Evolutionary conservation across 30 jellyfish, hydroid and myxozoan genomes (phyloP).

Genomic region (Aurelia aurita complex sp. Pacific): DNA sequence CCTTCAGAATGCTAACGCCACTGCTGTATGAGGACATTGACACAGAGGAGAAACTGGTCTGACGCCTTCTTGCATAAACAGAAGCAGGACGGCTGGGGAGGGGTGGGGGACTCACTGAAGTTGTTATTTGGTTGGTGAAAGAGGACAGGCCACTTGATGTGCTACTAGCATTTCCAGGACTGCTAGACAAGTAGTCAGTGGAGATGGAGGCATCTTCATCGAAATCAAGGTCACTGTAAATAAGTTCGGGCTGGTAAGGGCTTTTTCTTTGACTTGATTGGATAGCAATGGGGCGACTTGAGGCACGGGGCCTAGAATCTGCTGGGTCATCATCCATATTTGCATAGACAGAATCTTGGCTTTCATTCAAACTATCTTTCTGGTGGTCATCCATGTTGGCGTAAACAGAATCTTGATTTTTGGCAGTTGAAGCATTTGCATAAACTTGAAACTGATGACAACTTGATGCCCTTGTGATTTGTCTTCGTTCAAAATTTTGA

Average conservation of each 20-base stretch:
- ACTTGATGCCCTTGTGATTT: constrained; percentile 44
- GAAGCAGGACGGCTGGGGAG: constrained; percentile 77
- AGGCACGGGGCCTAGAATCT: constrained; percentile 52
- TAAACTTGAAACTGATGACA: constrained; percentile 41
- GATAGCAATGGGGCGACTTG: constrained; percentile 69
- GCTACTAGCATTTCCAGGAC: constrained; percentile 82
- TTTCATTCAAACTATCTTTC: not conserved
- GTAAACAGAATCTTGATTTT: constrained; percentile 26
- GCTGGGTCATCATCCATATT: constrained; percentile 45
- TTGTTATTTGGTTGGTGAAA: constrained; percentile 40
- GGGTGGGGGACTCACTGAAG: constrained; percentile 84
- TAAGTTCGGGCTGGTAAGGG: constrained; percentile 28
- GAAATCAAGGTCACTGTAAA: constrained; percentile 78
- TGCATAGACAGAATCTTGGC: constrained; percentile 53
- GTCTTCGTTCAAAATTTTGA: constrained; percentile 37
- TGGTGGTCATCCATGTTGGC: constrained; percentile 61
- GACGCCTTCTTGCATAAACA: constrained; percentile 61
- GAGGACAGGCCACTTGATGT: constrained; percentile 76
- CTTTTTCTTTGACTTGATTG: constrained; percentile 25
- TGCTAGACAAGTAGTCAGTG: constrained; percentile 72
- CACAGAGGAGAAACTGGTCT: constrained; percentile 68
- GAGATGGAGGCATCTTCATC: constrained; percentile 25
- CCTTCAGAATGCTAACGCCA: constrained; percentile 64
- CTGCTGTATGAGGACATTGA: constrained; percentile 35
- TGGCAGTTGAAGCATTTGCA: constrained; percentile 40